These are phyloP conservation scores for Distichodus sexfasciatus DNA, from an alignment of 2,797 vertebrate species.

Conservation along the genomic window DNA sequence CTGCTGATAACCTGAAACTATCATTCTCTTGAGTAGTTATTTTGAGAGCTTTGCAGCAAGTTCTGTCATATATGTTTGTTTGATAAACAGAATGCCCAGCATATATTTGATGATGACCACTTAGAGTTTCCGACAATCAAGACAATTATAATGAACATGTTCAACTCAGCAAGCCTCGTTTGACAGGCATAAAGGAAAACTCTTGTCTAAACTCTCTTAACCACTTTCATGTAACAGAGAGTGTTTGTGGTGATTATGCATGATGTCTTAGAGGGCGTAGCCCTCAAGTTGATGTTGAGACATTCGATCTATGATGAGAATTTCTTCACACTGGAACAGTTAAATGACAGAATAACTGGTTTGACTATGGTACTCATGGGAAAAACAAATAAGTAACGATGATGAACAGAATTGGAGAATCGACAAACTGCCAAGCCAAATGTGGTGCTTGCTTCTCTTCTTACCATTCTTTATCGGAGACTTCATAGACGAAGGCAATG, in stretches of 20 bases:
- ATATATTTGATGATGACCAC: not conserved
- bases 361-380: constrained; percentile 26
- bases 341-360: constrained; percentile 11
- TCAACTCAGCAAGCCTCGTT: not conserved
- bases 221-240: constrained; percentile 29
- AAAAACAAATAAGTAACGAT: constrained; percentile 31
- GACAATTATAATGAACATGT: constrained; percentile 14
- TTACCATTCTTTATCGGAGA: constrained; percentile 24
- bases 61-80: constrained; percentile 7
- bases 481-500: not conserved
- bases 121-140: not conserved
- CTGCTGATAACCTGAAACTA: constrained; percentile 7
- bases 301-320: constrained; percentile 14
- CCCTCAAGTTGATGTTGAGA: constrained; percentile 11
- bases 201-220: constrained; percentile 29
- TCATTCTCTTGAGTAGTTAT: constrained; percentile 17
- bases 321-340: constrained; percentile 17
- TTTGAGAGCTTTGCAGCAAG: constrained; percentile 4
- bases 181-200: constrained; percentile 19
- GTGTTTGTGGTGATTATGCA: constrained; percentile 20
- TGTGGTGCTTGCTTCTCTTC: constrained; percentile 22
- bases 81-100: not conserved
- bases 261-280: constrained; percentile 20
- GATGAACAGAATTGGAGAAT: no score
- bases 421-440: no score